phyloP scores from a whole-genome alignment of 2,113 vertebrate genomes.

The Colius striatus region DNA sequence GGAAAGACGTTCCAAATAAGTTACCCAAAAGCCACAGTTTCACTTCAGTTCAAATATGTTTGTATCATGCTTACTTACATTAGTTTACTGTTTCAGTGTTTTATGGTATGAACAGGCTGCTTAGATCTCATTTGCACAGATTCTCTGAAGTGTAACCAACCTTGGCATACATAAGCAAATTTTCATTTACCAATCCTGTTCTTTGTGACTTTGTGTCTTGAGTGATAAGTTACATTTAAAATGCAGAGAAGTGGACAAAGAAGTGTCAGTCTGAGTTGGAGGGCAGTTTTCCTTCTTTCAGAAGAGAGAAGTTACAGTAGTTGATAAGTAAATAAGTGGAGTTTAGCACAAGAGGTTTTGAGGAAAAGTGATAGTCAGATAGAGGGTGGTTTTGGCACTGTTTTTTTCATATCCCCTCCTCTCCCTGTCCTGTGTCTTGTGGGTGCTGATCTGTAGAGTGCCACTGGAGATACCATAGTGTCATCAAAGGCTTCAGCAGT shows the following conservation, averaged over 20 bases:
- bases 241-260: not conserved
- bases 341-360: not conserved
- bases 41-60: not conserved
- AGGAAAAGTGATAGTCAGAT: not conserved
- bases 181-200: not conserved
- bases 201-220: not conserved
- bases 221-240: not conserved
- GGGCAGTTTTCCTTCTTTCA: not conserved
- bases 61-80: not conserved
- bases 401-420: not conserved
- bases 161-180: not conserved
- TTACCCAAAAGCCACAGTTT: not conserved
- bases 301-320: not conserved
- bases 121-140: not conserved
- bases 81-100: not conserved
- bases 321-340: not conserved
- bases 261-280: not conserved
- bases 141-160: not conserved
- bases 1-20: not conserved
- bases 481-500: slow-evolving; percentile 88
- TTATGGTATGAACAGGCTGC: not conserved
- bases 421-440: not conserved
- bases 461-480: slow-evolving; percentile 94
- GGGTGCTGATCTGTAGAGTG: slow-evolving; percentile 78
- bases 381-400: not conserved